Conservation (phyloP, 2,888 invertebrate genomes). For the Cecidostiba fungosa region DNA sequence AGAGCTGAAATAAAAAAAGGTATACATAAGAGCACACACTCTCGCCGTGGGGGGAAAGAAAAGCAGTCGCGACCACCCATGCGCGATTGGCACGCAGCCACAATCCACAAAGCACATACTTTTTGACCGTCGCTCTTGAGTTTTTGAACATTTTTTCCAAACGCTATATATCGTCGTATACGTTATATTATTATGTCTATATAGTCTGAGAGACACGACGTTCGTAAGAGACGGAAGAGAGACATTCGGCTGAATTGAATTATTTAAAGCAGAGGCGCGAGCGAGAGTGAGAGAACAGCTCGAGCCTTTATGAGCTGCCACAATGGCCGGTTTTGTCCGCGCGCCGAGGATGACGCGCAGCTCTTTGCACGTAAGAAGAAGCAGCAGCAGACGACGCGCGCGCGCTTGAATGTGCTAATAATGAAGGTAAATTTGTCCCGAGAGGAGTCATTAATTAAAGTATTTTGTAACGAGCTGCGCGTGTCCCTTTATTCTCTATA, state of each 20-base stretch:
- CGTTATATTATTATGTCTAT: conserved; percentile 8
- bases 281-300: conserved; percentile 69
- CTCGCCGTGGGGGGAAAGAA: no score
- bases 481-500: conserved; percentile 33
- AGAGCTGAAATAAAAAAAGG: conserved; percentile 44
- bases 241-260: conserved; percentile 78
- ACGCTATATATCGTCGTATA: neutral
- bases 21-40: neutral
- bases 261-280: conserved; percentile 75
- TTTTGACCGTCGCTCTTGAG: conserved; percentile 33
- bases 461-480: conserved; percentile 74
- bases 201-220: neutral
- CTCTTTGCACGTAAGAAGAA: conserved; percentile 66
- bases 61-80: conserved; percentile 37
- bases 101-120: conserved; percentile 21
- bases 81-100: conserved; percentile 59
- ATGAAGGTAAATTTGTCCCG: conserved; percentile 78
- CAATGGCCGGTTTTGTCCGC: conserved; percentile 77
- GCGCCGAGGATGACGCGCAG: conserved; percentile 65
- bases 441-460: conserved; percentile 79
- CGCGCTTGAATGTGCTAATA: conserved; percentile 77
- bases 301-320: conserved; percentile 76
- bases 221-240: conserved; percentile 62
- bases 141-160: conserved; percentile 29
- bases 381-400: conserved; percentile 62